Conservation (phyloP, 2,797 vertebrate genomes). For the Xerus rutilus region DNA sequence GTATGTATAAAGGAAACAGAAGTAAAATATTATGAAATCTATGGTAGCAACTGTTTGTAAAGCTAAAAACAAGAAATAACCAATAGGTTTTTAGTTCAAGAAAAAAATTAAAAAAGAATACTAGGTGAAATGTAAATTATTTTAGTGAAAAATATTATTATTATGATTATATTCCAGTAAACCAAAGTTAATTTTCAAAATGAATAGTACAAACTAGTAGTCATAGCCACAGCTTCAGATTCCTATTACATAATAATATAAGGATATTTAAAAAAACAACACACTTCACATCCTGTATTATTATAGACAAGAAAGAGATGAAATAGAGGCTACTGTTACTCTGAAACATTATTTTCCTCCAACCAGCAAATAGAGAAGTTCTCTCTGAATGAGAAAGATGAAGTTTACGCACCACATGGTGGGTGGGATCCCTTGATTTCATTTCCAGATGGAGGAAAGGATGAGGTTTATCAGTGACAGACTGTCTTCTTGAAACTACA, state of each 20-base stretch:
- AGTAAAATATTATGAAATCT: background rate
- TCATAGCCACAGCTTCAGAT: background rate
- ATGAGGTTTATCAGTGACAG: background rate
- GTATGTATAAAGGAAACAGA: background rate
- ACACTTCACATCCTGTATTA: background rate
- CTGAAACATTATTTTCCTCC: background rate
- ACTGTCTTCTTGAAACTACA: background rate
- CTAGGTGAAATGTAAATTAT: background rate
- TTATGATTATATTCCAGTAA: background rate
- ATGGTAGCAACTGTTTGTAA: background rate
- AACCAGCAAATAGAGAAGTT: background rate
- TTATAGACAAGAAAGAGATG: background rate
- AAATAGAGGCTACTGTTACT: background rate
- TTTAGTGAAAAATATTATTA: background rate
- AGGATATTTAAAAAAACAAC: background rate
- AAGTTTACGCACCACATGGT: rapidly evolving
- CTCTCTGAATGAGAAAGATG: background rate
- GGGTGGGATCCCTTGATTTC: rapidly evolving
- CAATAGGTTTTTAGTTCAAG: background rate
- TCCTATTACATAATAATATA: background rate
- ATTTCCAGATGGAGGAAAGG: background rate
- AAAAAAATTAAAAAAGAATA: background rate
- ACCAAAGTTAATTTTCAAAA: background rate
- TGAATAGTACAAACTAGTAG: background rate
- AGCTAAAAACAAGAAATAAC: background rate